A percentile compares a stretch with the other conserved stretches of the same genome.
These are phyloP conservation scores for Dolichallabes microphthalmus DNA, from an alignment of 2,113 vertebrate species.

Conservation along the genomic window DNA sequence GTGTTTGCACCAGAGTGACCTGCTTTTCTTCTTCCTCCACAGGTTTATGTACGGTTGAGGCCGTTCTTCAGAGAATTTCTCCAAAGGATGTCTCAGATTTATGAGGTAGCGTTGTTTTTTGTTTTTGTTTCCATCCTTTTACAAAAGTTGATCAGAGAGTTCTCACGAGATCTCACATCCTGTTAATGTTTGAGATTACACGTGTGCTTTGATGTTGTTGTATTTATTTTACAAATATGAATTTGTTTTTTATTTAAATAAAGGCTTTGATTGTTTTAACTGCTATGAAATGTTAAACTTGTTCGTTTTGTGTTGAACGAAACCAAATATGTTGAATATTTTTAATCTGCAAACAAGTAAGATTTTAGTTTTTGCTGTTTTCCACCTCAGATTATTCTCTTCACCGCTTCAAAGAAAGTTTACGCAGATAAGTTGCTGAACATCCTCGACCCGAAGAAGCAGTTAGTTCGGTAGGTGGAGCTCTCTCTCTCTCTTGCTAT, in stretches of 20 bases:
- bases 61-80: slow-evolving; percentile 98
- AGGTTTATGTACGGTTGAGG: slow-evolving; percentile 96
- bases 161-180: not conserved
- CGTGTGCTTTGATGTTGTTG: not conserved
- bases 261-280: not conserved
- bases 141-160: not conserved
- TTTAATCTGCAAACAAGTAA: not conserved
- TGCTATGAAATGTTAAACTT: not conserved
- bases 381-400: slow-evolving; percentile 90
- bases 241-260: too few species aligned
- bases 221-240: too few species aligned
- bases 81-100: slow-evolving; percentile 98
- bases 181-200: not conserved
- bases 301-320: not conserved
- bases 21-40: not conserved
- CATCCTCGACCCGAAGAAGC: slow-evolving; percentile 98
- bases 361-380: not conserved
- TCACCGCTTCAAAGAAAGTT: slow-evolving; percentile 99
- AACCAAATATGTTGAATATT: too few species aligned
- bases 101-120: slow-evolving; percentile 84
- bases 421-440: slow-evolving; percentile 99
- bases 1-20: not conserved
- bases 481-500: not conserved
- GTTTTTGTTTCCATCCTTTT: not conserved
- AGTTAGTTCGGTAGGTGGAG: slow-evolving; percentile 87